These are phyloP conservation scores for Eupristina koningsbergeri DNA, from an alignment of 1,140 invertebrate species.

Conservation along the genomic window DNA sequence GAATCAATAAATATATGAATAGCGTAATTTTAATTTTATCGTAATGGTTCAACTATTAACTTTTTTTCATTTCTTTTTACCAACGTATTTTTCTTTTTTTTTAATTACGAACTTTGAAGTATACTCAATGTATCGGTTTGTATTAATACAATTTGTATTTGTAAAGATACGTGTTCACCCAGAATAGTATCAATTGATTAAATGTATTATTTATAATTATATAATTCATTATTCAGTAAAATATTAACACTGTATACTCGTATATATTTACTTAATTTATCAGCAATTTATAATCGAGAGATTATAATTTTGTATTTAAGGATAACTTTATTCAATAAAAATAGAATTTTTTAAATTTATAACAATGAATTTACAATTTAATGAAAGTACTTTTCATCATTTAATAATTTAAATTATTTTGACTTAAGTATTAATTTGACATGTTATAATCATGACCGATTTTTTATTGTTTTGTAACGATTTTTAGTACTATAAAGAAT, in stretches of 20 bases:
- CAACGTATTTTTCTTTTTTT: background rate
- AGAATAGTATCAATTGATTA: background rate
- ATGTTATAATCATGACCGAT: too few relatives aligned
- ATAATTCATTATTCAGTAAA: background rate
- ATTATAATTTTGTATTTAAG: background rate
- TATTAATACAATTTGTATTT: too few relatives aligned
- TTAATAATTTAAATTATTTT: background rate
- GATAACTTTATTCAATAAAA: background rate
- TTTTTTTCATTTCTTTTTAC: background rate
- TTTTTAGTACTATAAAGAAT: background rate
- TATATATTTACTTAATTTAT: conserved; percentile 1
- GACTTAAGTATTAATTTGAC: background rate
- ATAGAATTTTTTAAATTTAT: background rate
- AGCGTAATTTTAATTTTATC: background rate
- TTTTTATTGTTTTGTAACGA: background rate
- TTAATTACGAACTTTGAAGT: background rate
- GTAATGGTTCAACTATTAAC: background rate
- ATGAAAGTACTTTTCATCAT: too few relatives aligned
- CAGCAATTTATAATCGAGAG: background rate
- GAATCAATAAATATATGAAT: background rate
- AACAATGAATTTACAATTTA: background rate
- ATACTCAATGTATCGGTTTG: background rate
- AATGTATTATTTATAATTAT: background rate
- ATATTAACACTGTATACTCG: background rate
- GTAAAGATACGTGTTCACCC: background rate